Evolutionary conservation across 2,888 invertebrate species (phyloP), one percentile per base, ranked within the genome.

Genomic region (Oscheius sp.): DNA sequence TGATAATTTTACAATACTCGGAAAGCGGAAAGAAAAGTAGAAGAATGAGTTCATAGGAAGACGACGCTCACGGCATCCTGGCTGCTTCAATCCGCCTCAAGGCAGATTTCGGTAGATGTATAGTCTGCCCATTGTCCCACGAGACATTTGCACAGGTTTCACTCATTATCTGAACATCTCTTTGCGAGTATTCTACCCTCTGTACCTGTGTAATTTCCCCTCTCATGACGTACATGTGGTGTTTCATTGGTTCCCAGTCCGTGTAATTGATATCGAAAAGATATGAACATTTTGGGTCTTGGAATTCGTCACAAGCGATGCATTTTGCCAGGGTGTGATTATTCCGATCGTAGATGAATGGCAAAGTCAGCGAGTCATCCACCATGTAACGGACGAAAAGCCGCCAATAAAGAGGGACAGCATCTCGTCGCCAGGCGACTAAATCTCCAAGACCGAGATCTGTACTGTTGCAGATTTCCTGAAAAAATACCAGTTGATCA

Each of bases 241-340:
- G 85, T 18, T 76, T 69, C 78, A 85, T 79, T 6, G 86, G 84
- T 35, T 79, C 79, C 86, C 86, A 86, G 52, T 82, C 84, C 13
- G 73, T 72, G 64, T 85, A 81, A 73, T 83, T 80, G 72, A 85
- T 83, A 56, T 85, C 84, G 61, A 84, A 84, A 3, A 85, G 79
- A 72, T 84, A 81, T 18, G 83, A 77, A 52, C 80, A 81, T 68
- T 86, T 86, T 12, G 86, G 86, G 66, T 86, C 86, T 66, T 83
- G 82, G 59, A 80, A 81, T 56, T 85, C 85, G 25, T 84, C 81
- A 58, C 86, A 86, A 0, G 84, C 86, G 27, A 86, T 85, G 74
- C 86, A 86, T 53, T 77, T 71, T 6, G 85, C 85, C 23, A 85
- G 66, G 5, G 83, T 80, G 45, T 58, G 56, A 43, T 18, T 46